These are phyloP conservation scores for Melangyna quadrimaculata DNA, from an alignment of 2,888 invertebrate genomes.

Conservation along the genomic window DNA sequence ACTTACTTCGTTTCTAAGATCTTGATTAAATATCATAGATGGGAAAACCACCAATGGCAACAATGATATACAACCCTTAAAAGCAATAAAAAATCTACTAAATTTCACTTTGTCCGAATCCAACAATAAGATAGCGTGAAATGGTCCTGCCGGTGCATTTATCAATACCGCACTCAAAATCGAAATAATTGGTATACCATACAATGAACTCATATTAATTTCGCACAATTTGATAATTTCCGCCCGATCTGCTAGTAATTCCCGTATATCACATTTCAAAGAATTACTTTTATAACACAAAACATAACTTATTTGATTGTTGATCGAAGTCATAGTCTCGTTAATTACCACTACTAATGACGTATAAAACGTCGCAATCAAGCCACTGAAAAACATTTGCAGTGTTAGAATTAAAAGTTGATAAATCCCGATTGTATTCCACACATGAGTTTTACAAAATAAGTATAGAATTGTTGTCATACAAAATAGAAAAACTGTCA, in stretches of 20 bases:
- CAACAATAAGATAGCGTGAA: background rate
- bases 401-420: background rate
- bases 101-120: background rate
- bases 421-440: background rate
- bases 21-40: background rate
- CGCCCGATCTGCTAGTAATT: background rate
- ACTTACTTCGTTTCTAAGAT: background rate
- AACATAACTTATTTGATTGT: background rate
- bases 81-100: background rate
- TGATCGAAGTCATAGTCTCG: background rate
- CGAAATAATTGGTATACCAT: background rate
- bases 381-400: background rate
- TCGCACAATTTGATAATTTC: slow-evolving; percentile 13
- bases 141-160: background rate
- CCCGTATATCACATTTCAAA: background rate
- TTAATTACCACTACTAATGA: background rate
- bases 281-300: background rate
- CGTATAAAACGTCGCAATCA: background rate
- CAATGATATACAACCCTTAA: background rate
- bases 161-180: background rate
- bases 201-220: slow-evolving; percentile 1
- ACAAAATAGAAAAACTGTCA: background rate
- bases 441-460: background rate
- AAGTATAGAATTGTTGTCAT: background rate
- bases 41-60: background rate